Base-by-base conservation (phyloP, 2,888 invertebrate genomes). In the Hemicrepidius hirtus region DNA sequence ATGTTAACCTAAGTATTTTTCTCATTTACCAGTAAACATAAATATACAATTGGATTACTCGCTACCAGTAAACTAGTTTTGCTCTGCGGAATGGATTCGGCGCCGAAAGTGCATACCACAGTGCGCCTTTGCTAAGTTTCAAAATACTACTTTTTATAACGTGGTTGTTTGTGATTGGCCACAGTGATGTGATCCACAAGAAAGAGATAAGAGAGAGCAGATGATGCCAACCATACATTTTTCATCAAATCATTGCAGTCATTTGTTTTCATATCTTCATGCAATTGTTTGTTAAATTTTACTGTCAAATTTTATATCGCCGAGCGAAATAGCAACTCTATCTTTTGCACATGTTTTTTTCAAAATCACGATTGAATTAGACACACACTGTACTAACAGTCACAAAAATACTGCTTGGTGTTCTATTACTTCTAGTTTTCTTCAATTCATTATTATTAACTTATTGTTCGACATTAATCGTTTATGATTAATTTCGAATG, bases 41-140 rank as follows among this genome's bases (percentile, higher is more conserved):
- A 69, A 67, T 63, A 49, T 70, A 71, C 74, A 70, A 74, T 65
- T 74, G 70, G 70, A 62, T 50, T 37, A 53, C 44, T 60, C 28
- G 70, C 70, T 74, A 68, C 57, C 62, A 71, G 63, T 69, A 65
- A 64, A 65, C 59, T 73, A 73, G 69, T 65, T 57, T 68, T 73
- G 73, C 57, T 65, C 64, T 69, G 68, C 60, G 53, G 66, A 65
- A 73, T 70, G 69, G 74, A 76, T 78, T 77, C 68, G 80, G 79
- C 80, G 82, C 77, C 76, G 74, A 80, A 77, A 80, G 82, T 81
- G 80, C 80, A 73, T 81, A 82, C 82, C 81, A 82, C 80, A 79
- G 77, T 71, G 77, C 81, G 78, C 77, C 79, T 73, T 76, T 78
- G 59, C 72, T 73, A 70, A 75, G 53, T 74, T 66, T 63, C 37